These are phyloP conservation scores for Scrobipalpa costella DNA, from an alignment of 2,888 invertebrate species.

Conservation along the genomic window DNA sequence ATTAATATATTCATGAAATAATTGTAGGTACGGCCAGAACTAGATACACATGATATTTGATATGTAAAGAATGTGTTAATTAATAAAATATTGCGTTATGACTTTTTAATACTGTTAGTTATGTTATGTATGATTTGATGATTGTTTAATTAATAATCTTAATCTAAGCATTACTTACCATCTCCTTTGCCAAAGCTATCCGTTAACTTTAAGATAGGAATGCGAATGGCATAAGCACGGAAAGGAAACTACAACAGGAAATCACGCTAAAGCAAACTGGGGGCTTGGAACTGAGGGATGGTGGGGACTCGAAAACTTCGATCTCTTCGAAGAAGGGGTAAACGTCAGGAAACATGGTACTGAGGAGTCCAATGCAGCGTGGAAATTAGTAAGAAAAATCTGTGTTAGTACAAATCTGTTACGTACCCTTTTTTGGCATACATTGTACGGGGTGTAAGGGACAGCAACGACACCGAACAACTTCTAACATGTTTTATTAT, in stretches of 20 bases:
- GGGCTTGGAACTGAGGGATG: conserved; percentile 51
- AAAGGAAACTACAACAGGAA: conserved; percentile 19
- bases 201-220: conserved; percentile 20
- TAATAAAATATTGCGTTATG: no score
- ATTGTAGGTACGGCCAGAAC: no score
- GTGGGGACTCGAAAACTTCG: conserved; percentile 63
- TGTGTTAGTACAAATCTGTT: conserved; percentile 9
- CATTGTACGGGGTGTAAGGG: no score
- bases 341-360: conserved; percentile 62
- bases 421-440: not conserved
- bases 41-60: no score
- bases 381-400: conserved; percentile 43
- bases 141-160: no score
- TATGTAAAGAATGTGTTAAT: no score
- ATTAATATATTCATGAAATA: no score
- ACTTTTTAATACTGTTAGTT: no score
- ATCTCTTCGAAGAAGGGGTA: conserved; percentile 67
- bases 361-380: conserved; percentile 61
- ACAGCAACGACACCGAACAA: no score
- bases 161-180: not conserved
- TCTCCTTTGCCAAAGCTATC: not conserved
- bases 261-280: conserved; percentile 25
- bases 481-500: no score
- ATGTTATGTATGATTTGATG: no score
- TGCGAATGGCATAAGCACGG: conserved; percentile 15